phyloP scores from a whole-genome alignment of 2,888 invertebrate genomes.

The Lasioglossum oenotherae region DNA sequence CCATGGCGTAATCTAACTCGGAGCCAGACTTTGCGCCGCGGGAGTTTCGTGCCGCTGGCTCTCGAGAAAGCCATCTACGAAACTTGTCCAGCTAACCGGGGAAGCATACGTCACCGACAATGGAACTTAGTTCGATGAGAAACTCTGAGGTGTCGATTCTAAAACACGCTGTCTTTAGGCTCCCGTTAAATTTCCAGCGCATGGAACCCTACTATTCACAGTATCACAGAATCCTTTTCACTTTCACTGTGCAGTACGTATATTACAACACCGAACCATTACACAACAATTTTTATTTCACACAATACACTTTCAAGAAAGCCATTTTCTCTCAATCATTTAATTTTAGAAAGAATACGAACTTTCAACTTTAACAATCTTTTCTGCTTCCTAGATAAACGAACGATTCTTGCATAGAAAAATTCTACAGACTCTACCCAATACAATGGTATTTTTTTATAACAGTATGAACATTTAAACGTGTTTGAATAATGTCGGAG shows the following conservation, averaged over 20 bases:
- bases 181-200: conserved; percentile 36
- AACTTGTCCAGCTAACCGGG: conserved; percentile 79
- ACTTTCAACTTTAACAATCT: background rate
- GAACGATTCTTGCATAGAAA: background rate
- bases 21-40: conserved; percentile 78
- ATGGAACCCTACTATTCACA: conserved; percentile 3
- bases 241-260: background rate
- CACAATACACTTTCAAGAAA: no score
- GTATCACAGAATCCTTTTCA: background rate
- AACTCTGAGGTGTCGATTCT: conserved; percentile 77
- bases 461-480: no score
- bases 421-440: background rate
- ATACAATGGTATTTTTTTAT: background rate
- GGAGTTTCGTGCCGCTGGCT: conserved; percentile 77
- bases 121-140: conserved; percentile 81
- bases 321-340: no score
- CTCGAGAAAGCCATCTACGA: conserved; percentile 78
- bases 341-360: background rate
- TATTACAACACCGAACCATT: background rate
- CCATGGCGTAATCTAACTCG: conserved; percentile 82
- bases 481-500: no score
- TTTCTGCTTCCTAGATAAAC: background rate
- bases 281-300: background rate
- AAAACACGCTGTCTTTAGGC: conserved; percentile 62
- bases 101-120: conserved; percentile 81